Base-by-base conservation (phyloP, 23 tunicate species). In the Clavelina lepadiformis region DNA sequence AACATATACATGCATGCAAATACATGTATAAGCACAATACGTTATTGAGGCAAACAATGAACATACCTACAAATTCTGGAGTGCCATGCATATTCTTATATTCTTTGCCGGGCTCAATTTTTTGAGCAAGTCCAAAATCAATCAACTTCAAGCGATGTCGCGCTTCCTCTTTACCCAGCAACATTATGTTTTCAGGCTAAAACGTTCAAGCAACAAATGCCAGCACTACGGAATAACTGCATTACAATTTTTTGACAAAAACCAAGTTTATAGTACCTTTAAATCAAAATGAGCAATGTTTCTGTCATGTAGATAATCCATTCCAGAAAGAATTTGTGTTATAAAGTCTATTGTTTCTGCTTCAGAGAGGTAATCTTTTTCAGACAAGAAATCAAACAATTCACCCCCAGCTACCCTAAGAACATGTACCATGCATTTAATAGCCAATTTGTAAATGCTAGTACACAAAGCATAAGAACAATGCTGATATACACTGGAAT, bases 351-450 rank as follows among this genome's bases (percentile, higher is more conserved):
- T 75, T 3, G 98, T 93, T 66, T 91, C 93, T 7, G 70, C 62
- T 58, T 91, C 98, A 21, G 88, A 41, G 21, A 91, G 74, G 33
- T 67, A 83, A 60, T 91, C 98, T 72, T 78, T 77, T 34, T 91
- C 98, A 19, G 98, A 83, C 11, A 91, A 61, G 65, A 81, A 91
- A 58, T 91, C 98, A 46, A 91, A 91, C 46, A 91, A 52, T 52
- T 91, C 98, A 1, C 98, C 98, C 3, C 98, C 98, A 18, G 80
- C 86, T 7, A 91, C 98, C 64, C 96, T n/a, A n/a, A n/a, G n/a
- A n/a, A n/a, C n/a, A n/a, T n/a, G n/a, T n/a, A n/a, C n/a, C n/a
- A n/a, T n/a, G n/a, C n/a, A n/a, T n/a, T n/a, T n/a, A n/a, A n/a
- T n/a, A n/a, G n/a, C n/a, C n/a, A n/a, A n/a, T n/a, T n/a, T n/a